Conservation (phyloP, 2,113 vertebrate genomes). For the Bujurquina vittata region DNA sequence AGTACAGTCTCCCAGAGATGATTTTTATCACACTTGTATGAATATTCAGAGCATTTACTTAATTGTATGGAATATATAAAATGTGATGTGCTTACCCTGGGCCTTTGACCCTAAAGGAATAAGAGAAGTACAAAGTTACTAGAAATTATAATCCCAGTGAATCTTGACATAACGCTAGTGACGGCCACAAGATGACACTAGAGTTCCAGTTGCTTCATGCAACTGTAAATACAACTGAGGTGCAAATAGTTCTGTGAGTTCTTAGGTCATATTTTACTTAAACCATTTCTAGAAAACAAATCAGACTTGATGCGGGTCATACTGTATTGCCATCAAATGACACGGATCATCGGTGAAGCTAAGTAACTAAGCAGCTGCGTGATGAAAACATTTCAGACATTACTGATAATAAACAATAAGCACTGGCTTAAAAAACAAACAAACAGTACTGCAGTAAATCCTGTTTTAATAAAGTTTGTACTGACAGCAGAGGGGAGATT, state of each 20-base stretch:
- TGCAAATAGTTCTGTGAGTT: background rate
- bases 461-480: background rate
- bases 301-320: background rate
- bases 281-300: background rate
- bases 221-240: background rate
- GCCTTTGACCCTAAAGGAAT: conserved; percentile 46
- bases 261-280: background rate
- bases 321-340: background rate
- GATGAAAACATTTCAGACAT: background rate
- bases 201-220: background rate
- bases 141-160: background rate
- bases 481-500: background rate
- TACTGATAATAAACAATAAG: background rate
- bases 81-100: conserved; percentile 49
- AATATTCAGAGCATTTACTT: background rate
- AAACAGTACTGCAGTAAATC: no score
- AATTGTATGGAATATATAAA: background rate
- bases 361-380: background rate
- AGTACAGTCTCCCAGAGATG: background rate
- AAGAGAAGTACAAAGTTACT: background rate
- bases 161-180: background rate
- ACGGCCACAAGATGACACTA: conserved; percentile 1
- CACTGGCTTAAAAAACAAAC: no score
- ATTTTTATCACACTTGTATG: background rate
- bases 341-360: no score